A percentile compares a stretch with the other conserved stretches of the same genome.
Evolutionary conservation across 2,888 invertebrate species (phyloP).

Genomic region (Sepiola atlantica): DNA sequence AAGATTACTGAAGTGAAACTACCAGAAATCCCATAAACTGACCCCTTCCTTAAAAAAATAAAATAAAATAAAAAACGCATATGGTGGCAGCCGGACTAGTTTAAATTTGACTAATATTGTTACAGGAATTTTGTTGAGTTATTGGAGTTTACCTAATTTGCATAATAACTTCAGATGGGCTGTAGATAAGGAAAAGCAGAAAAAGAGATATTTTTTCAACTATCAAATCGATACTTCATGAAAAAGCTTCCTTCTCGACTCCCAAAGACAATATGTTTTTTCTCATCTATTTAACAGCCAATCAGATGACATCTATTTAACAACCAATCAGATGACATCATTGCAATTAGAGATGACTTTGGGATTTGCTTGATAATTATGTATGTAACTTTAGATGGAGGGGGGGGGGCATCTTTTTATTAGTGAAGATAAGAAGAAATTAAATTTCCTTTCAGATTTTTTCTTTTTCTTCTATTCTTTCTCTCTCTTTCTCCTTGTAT

Average conservation of each 20-base stretch:
- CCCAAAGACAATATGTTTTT: not conserved
- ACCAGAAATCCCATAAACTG: too few species aligned
- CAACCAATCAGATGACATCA: not conserved
- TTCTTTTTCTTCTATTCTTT: not conserved
- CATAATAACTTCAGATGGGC: too few species aligned
- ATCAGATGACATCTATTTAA: not conserved
- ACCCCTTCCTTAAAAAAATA: too few species aligned
- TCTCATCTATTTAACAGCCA: not conserved
- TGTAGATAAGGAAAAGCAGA: too few species aligned
- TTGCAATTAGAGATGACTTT: not conserved
- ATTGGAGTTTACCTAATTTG: too few species aligned
- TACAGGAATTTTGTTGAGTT: too few species aligned
- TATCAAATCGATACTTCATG: too few species aligned
- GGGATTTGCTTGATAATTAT: constrained; percentile 14
- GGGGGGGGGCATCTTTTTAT: not conserved
- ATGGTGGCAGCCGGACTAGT: too few species aligned
- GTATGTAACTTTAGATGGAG: not conserved
- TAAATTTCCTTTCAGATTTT: not conserved
- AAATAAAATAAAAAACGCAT: too few species aligned
- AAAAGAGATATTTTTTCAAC: too few species aligned
- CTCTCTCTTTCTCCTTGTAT: not conserved
- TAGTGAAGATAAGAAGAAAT: not conserved
- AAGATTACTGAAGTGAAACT: too few species aligned
- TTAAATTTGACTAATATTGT: too few species aligned
- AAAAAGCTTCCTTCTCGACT: not conserved